Evolutionary conservation across 1,140 invertebrate species (phyloP), one percentile per base, ranked within the genome.

Genomic region (Ephestia elutella): DNA sequence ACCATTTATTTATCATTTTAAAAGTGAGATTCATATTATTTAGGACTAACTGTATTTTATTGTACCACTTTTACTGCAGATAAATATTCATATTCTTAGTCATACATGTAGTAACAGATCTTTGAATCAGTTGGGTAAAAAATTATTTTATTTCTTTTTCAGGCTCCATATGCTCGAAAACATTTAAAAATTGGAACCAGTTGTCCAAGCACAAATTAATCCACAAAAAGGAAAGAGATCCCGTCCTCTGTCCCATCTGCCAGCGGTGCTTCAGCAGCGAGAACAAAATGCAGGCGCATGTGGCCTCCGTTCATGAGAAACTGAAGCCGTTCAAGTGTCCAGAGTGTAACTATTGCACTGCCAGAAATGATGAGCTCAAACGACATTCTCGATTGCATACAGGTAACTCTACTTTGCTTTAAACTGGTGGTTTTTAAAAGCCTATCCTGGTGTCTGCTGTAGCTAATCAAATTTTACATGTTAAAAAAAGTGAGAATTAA

Each of bases 321-420:
- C 62, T 92, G 49, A 92, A 92, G 61, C 93, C 92, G 2, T 94
- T 92, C 71, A 89, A 92, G n/a, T 96, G 95, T 73, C 85, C 87
- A 32, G 90, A 91, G 59, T 96, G 95, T 86, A 92, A 93, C 20
- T 93, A 95, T 74, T 87, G 92, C 48, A 81, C 93, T 35, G 89
- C 92, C 58, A 91, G 87, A 38, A 92, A 90, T 63, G 90, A 87
- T 68, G 91, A 92, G 51, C 77, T 96, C 2, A 91, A 92, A 66
- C 86, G 96, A 48, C 95, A 97, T 78, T 86, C 94, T 67, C 84
- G 94, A 49, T 93, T 92, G 49, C 95, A 96, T 80, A 94, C 94
- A 68, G 89, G 92, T 90, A 58, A 19, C 21, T 59, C 38, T 15
- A 44, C 15, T 44, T 44, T 44, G 13, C 5, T 15, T 44, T 3